Base-by-base conservation (phyloP, 2,797 vertebrate genomes). In the Diglossa cyanea region DNA sequence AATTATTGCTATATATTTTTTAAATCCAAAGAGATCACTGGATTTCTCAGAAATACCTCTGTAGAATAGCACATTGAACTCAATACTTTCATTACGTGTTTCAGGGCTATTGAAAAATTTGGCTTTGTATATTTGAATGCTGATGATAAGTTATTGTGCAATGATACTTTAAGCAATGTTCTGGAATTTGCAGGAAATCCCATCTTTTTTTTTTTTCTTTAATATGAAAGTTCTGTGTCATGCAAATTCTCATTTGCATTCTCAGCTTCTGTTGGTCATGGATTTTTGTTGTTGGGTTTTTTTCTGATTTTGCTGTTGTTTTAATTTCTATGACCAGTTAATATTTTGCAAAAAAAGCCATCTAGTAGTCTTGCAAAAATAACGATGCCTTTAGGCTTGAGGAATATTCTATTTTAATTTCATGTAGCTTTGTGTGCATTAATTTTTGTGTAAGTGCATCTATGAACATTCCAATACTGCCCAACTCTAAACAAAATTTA, bases 401-500 rank as follows among this genome's bases (percentile, higher is more conserved):
- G 13, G 11, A 76, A 73, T 50, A 53, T 13, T 21, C 10, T 35
- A 8, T 26, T 88, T 78, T 87, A 48, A 11, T 82, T 70, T 21
- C 33, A 11, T 7, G 1, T 62, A 30, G 17, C 0, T 83, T 21
- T 61, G 30, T 13, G 5, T 26, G 13, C 0, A 0, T 30, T 8
- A 2, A 2, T 45, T 9, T 44, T 3, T 60, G 5, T 63, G 5
- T 23, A 17, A 21, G 78, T 45, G 10, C 10, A 24, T 7, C 1
- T 21, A 40, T 37, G 47, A 66, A 72, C 13, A 11, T 35, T 47
- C 1, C 7, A 81, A 58, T 23, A 20, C 10, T 28, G 5, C 28
- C 10, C 37, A 63, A 25, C 4, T 66, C 12, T 5, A 68, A 72
- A 61, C 14, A 45, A 17, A 61, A 15, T 58, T 70, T 84, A 62